Evolutionary conservation across 2,797 vertebrate genomes (phyloP).

Genomic region (Melanotaenia boesemani): DNA sequence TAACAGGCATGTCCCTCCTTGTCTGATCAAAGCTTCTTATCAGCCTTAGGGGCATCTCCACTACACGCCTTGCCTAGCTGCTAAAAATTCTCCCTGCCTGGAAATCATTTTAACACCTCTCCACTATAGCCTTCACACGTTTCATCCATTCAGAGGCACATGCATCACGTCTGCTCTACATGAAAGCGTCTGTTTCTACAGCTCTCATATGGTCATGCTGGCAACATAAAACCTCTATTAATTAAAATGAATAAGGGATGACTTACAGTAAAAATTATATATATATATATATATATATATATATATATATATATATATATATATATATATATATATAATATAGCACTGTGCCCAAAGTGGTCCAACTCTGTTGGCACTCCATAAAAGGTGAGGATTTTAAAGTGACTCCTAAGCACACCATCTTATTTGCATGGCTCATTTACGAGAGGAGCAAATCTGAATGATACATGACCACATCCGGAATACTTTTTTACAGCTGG

Average conservation of each 20-base stretch:
- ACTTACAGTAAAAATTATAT: constrained; percentile 12
- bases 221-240: constrained; percentile 14
- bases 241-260: constrained; percentile 45
- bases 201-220: constrained; percentile 5
- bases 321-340: no score
- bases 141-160: constrained; percentile 47
- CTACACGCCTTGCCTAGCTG: constrained; percentile 67
- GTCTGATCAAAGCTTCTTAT: constrained; percentile 79
- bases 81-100: constrained; percentile 65
- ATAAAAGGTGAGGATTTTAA: background rate
- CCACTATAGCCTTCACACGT: constrained; percentile 28
- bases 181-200: constrained; percentile 41
- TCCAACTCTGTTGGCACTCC: no score
- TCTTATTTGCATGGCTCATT: constrained; percentile 41
- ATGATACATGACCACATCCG: constrained; percentile 35
- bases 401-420: constrained; percentile 21
- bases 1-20: constrained; percentile 78
- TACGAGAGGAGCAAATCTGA: constrained; percentile 37
- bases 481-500: constrained; percentile 50
- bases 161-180: constrained; percentile 46
- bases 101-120: constrained; percentile 65
- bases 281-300: no score
- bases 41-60: constrained; percentile 72
- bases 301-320: no score
- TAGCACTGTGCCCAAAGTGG: no score